phyloP scores from a whole-genome alignment of 2,888 invertebrate genomes.

The Stenodema calcarata region DNA sequence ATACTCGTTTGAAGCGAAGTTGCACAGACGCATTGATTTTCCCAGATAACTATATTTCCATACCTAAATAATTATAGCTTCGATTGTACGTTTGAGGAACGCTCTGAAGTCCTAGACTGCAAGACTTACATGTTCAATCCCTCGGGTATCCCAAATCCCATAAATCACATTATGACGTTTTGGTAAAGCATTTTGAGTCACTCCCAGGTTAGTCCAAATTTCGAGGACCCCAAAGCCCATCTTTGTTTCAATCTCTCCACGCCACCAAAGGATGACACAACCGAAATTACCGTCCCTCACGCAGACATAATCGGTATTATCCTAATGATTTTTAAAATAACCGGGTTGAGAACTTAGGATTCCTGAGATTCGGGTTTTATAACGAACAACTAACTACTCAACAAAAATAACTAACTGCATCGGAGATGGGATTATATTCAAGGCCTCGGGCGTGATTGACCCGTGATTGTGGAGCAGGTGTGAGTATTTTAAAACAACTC shows the following conservation, averaged over 20 bases:
- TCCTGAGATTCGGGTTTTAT: neutral
- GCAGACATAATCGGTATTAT: neutral
- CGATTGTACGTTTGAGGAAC: too few relatives aligned
- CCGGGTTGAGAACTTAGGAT: neutral
- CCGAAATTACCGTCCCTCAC: neutral
- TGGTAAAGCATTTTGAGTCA: too few relatives aligned
- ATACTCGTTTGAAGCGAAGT: too few relatives aligned
- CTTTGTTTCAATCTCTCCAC: neutral
- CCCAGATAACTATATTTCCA: too few relatives aligned
- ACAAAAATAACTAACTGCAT: neutral
- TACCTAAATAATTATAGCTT: too few relatives aligned
- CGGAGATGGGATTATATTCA: neutral
- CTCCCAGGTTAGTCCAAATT: neutral
- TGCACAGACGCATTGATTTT: too few relatives aligned
- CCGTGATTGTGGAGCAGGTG: neutral
- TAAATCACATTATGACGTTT: too few relatives aligned
- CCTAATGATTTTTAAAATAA: neutral
- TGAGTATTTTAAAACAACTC: neutral
- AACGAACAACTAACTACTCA: neutral
- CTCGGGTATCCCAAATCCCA: too few relatives aligned
- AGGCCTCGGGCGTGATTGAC: neutral
- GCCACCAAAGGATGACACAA: neutral
- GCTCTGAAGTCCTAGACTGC: too few relatives aligned
- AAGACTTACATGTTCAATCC: too few relatives aligned
- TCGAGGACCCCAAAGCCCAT: neutral